Evolutionary conservation across 2,113 vertebrate species (phyloP), one percentile per base, ranked within the genome.

Genomic region (Cyphomyrus discorhynchus): DNA sequence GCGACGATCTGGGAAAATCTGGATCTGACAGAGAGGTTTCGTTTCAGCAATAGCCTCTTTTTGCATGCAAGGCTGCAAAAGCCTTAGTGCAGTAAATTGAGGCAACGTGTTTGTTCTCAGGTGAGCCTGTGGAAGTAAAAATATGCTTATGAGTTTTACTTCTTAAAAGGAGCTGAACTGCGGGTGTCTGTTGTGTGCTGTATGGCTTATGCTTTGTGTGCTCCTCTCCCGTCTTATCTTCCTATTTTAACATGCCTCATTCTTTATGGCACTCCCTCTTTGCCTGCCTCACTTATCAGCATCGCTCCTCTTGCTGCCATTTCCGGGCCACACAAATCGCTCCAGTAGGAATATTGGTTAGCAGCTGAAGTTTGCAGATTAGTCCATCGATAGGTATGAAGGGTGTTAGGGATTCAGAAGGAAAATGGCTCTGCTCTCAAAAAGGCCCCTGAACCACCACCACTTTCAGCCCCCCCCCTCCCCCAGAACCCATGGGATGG

Each of bases 341-440:
- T 42, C 35, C 35, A 19, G 31, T 4, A 80, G 35, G 35, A 42
- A 80, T 80, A 80, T 42, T 80, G 70, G 35, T 35, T 80, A 80
- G 74, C 74, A 42, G 74, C 74, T 80, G 74, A 42, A 80, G 74
- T 80, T 80, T 80, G 74, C 35, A 42, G 74, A 80, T 80, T 80
- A 80, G 74, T 19, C 17, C 74, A 42, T 80, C 35, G 74, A 80
- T 80, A 42, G 74, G 35, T 42, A 17, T 19, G 35, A 80, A 7
- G 74, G 27, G 15, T 39, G 70, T 77, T 39, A 15, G 70, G 35
- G 35, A 80, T 80, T 35, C 74, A 42, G 74, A 39, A 42, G 74
- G 74, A 42, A 15, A 42, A 42, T 8, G 74, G 35, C 35, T 80
- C 35, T 80, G 15, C 74, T 19, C 8, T 47, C 21, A 47, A 46